Conservation (phyloP, 23 tunicate genomes). For the Aplidium turbinatum region DNA sequence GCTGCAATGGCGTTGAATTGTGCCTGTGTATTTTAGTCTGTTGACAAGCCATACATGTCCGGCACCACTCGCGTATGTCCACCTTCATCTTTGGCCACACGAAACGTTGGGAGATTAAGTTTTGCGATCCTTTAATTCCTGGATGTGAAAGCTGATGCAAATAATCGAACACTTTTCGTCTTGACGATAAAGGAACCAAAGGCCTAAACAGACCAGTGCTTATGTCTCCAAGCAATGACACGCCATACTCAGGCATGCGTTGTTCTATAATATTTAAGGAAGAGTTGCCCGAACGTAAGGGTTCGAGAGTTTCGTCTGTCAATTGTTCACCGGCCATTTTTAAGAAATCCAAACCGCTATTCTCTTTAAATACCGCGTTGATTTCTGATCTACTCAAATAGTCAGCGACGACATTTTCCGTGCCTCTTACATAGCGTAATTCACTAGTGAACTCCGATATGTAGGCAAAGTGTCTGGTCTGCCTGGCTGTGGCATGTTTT, state of each 20-base stretch:
- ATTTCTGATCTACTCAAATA: neutral
- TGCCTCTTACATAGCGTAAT: neutral
- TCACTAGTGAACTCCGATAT: conserved; percentile 8
- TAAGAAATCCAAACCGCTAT: neutral
- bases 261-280: neutral
- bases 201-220: conserved; percentile 7
- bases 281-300: neutral
- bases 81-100: conserved; percentile 14
- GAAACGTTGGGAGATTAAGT: conserved; percentile 3
- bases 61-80: conserved; percentile 12
- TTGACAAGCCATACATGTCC: conserved; percentile 31
- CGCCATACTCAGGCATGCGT: neutral
- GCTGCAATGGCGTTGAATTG: neutral
- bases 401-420: neutral
- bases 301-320: neutral
- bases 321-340: conserved; percentile 2
- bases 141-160: conserved; percentile 32
- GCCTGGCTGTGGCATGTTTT: neutral
- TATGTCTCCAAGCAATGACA: conserved; percentile 8
- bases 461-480: conserved; percentile 1
- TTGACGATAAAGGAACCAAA: neutral
- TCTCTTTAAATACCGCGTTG: neutral
- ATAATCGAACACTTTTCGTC: neutral
- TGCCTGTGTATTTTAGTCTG: conserved; percentile 14
- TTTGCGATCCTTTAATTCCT: conserved; percentile 17